Base-by-base conservation (phyloP, 1,140 invertebrate species). In the Mylabris phalerata region DNA sequence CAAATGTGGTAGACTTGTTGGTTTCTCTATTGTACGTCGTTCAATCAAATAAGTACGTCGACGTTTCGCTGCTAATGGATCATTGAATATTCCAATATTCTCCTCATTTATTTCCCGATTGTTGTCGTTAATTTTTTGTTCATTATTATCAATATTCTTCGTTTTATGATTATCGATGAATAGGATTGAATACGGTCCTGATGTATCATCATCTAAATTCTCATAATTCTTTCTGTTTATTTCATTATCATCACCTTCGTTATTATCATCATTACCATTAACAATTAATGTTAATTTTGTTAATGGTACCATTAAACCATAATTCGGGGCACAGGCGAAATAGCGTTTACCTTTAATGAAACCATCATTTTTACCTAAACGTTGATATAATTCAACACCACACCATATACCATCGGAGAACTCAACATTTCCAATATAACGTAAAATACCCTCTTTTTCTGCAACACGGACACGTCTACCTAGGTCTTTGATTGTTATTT, bases 301-400 rank as follows among this genome's bases (percentile, higher is more conserved):
- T n/a, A 75, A 56, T 9, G 79, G 79, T n/a, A 76, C 76, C 66
- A 82, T 75, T 41, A 82, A 71, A 11, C 81, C 81, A 59, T 75
- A 71, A 25, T 71, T 68, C 3, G 70, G 66, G 32, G 69, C 60
- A 67, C 80, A 82, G 9, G 60, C 62, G 64, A 83, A 82, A 66
- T 82, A 82, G 7, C 76, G 71, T 0, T 77, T 69, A 5, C 82
- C 83, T 19, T 80, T 75, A 4, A 85, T 78, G 41, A 75, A 73
- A 27, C 84, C 84, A 71, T 85, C 82, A 73, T 85, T 81, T 63
- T 81, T 82, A 9, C 83, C 83, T 38, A 75, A 67, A n/a, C 78
- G 73, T n/a, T 75, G 72, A 54, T 77, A 75, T 32, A 84, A 67
- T 70, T 86, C 83, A 10, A 86, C 73, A 7, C 84, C 84, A 60